These are phyloP conservation scores for Ceyx melanurus DNA, from an alignment of 2,113 vertebrate species.

Conservation along the genomic window DNA sequence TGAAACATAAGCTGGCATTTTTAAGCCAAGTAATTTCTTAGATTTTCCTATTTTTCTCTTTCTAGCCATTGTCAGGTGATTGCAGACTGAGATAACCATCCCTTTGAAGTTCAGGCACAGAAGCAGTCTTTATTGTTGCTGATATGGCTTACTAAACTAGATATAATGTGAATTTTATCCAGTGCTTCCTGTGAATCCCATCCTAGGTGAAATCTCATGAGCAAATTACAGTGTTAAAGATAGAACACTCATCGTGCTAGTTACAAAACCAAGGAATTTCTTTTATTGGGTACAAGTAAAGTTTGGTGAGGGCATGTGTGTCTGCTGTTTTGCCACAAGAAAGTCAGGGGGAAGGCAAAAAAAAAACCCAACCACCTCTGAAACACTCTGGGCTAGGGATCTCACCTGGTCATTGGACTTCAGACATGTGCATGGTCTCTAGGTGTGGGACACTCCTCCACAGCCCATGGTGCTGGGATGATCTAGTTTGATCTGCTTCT, in stretches of 20 bases:
- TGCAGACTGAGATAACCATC: slow-evolving; percentile 69
- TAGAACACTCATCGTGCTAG: background rate
- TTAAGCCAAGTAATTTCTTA: slow-evolving; percentile 69
- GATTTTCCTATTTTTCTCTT: slow-evolving; percentile 69
- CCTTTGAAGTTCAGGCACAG: slow-evolving; percentile 73
- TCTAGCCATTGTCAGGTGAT: slow-evolving; percentile 71
- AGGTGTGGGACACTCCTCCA: background rate
- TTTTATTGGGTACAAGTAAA: background rate
- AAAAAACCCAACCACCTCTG: background rate
- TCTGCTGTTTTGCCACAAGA: background rate
- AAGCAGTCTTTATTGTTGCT: slow-evolving; percentile 71
- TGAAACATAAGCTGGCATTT: slow-evolving; percentile 70
- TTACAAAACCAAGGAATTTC: background rate
- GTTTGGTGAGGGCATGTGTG: fast-evolving
- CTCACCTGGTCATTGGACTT: fast-evolving
- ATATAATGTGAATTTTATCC: slow-evolving; percentile 54
- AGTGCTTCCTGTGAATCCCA: slow-evolving; percentile 37
- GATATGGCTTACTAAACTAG: slow-evolving; percentile 40
- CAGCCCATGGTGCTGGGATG: background rate
- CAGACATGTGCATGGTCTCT: background rate
- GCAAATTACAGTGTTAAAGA: slow-evolving; percentile 6
- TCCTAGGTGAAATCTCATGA: slow-evolving; percentile 38
- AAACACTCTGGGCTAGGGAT: background rate
- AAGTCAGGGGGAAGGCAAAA: background rate
- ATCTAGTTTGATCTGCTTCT: background rate